Evolutionary conservation across 2,113 vertebrate genomes (phyloP).

Genomic region (Vidua chalybeata): DNA sequence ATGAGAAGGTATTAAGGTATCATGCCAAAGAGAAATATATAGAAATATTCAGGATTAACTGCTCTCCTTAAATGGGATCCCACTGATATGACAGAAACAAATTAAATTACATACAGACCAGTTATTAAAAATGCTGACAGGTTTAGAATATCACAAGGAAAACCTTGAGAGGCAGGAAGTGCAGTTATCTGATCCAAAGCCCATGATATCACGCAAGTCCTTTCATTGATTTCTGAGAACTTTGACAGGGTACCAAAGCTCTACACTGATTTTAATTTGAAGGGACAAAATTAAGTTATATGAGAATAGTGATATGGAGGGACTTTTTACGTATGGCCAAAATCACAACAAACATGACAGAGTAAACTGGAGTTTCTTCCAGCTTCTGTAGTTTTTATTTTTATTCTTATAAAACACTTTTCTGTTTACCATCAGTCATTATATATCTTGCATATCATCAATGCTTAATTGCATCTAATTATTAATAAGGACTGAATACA

Average conservation of each 20-base stretch:
- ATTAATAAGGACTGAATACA: not conserved
- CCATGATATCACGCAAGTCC: not conserved
- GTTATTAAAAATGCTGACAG: not conserved
- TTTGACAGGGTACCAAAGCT: not conserved
- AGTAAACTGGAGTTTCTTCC: not conserved
- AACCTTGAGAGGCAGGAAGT: not conserved
- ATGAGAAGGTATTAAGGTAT: not conserved
- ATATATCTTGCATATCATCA: not conserved
- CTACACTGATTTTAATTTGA: not conserved
- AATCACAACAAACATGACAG: not conserved
- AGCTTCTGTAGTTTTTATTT: conserved; percentile 34
- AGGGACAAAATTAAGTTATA: not conserved
- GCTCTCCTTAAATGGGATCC: not conserved
- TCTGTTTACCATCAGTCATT: not conserved
- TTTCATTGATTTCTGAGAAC: not conserved
- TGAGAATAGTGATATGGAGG: not conserved
- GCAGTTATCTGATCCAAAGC: not conserved
- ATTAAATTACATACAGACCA: not conserved
- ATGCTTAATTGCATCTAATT: not conserved
- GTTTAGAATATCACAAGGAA: not conserved
- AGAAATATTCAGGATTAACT: not conserved
- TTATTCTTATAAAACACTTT: not conserved
- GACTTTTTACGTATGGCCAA: not conserved
- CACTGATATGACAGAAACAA: not conserved
- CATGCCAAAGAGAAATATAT: fast-evolving